phyloP scores from a whole-genome alignment of 64 coral and sea anemone genomes.

The Pachyseris speciosa region DNA sequence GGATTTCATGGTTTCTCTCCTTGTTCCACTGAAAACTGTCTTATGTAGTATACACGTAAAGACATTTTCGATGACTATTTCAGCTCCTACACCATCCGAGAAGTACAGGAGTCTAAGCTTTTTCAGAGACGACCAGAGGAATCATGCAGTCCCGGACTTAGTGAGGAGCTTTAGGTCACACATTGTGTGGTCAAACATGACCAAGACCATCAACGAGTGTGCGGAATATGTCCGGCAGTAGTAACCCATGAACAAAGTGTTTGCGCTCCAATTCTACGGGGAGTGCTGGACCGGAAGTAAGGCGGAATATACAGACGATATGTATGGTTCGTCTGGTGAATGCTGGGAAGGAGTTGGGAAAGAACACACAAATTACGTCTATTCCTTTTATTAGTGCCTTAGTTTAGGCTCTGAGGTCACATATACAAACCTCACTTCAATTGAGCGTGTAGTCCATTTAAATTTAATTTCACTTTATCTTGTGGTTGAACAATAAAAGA shows the following conservation, averaged over 20 bases:
- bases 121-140: slow-evolving; percentile 25
- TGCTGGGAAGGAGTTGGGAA: slow-evolving; percentile 44
- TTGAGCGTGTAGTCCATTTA: too few relatives aligned
- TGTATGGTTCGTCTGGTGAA: not conserved
- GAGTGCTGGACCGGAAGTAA: slow-evolving; percentile 56
- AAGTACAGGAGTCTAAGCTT: slow-evolving; percentile 34
- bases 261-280: slow-evolving; percentile 57
- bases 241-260: slow-evolving; percentile 15
- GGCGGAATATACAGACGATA: slow-evolving; percentile 25
- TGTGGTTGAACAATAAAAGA: too few relatives aligned
- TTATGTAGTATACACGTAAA: not conserved
- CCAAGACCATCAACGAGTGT: slow-evolving; percentile 33
- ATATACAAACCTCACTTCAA: too few relatives aligned
- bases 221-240: slow-evolving; percentile 14
- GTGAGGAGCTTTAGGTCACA: slow-evolving; percentile 6
- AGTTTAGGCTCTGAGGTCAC: too few relatives aligned
- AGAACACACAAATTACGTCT: slow-evolving; percentile 29
- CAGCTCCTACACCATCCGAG: not conserved
- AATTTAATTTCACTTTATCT: too few relatives aligned
- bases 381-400: slow-evolving; percentile 49
- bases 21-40: too few relatives aligned
- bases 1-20: too few relatives aligned
- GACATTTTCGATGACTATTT: not conserved
- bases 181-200: slow-evolving; percentile 46
- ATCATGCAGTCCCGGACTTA: slow-evolving; percentile 1